Conservation (phyloP, 2,888 invertebrate genomes). For the Macrosoma leucophasiata region DNA sequence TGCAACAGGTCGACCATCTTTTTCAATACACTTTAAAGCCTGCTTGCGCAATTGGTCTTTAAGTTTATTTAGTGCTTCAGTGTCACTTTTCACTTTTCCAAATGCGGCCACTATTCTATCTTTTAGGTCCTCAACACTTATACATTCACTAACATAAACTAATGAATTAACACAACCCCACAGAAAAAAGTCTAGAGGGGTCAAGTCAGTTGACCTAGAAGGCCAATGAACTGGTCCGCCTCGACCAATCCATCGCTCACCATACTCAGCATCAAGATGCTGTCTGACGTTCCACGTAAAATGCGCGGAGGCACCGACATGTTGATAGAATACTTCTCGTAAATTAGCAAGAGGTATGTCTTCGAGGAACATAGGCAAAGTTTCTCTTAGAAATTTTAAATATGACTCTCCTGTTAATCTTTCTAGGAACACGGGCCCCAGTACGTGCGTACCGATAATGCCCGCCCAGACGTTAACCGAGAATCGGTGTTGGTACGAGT, state of each 20-base stretch:
- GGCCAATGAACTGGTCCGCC: conserved; percentile 8
- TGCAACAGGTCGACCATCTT: no score
- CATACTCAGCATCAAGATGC: background rate
- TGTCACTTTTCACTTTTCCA: background rate
- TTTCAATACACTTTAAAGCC: no score
- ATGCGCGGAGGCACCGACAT: conserved; percentile 7
- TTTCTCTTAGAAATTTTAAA: conserved; percentile 8
- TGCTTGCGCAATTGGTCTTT: no score
- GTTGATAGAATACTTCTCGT: conserved; percentile 11
- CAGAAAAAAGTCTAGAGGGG: conserved; percentile 11
- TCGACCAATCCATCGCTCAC: background rate
- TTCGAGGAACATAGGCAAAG: conserved; percentile 7
- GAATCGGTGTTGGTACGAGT: conserved; percentile 13
- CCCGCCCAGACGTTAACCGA: conserved; percentile 19
- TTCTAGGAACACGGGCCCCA: conserved; percentile 8
- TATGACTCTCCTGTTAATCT: conserved; percentile 6
- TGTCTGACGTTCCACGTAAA: background rate
- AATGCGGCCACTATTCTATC: background rate
- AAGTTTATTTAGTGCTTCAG: conserved; percentile 1
- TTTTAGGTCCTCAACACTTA: conserved; percentile 1
- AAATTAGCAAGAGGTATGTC: conserved; percentile 7
- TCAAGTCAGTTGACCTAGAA: conserved; percentile 8
- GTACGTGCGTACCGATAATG: conserved; percentile 5
- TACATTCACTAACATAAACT: conserved; percentile 10
- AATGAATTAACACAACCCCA: conserved; percentile 13